Conservation (phyloP, 2,113 vertebrate species). For the Hydrochoerus hydrochaeris region DNA sequence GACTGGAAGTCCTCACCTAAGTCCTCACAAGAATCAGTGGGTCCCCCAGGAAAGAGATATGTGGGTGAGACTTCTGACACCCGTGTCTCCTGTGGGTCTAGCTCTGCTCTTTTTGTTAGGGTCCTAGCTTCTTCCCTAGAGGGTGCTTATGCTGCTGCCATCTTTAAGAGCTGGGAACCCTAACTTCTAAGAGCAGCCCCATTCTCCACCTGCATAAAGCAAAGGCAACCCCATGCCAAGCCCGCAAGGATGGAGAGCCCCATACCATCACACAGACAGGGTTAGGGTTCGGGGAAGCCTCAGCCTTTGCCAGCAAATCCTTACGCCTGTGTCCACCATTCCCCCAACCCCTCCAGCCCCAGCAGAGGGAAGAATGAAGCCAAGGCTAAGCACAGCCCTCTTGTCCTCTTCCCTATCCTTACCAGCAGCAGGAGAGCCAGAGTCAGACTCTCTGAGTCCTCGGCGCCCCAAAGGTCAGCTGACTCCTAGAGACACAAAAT, state of each 20-base stretch:
- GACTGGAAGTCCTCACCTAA: background rate
- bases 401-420: too few species aligned
- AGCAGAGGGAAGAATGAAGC: background rate
- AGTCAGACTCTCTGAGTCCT: background rate
- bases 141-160: background rate
- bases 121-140: background rate
- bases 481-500: background rate
- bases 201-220: too few species aligned
- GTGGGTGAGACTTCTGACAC: background rate
- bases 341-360: background rate
- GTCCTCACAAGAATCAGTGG: background rate
- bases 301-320: background rate
- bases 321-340: background rate
- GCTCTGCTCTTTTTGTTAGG: background rate
- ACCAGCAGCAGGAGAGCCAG: background rate
- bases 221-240: background rate
- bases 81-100: background rate
- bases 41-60: background rate
- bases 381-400: background rate
- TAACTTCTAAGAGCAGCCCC: too few species aligned
- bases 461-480: background rate
- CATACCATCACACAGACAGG: too few species aligned
- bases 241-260: background rate
- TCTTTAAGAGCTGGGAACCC: background rate
- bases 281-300: too few species aligned